Evolutionary conservation across 2,888 invertebrate genomes (phyloP).

Genomic region (Drosophila quasianomalipes): DNA sequence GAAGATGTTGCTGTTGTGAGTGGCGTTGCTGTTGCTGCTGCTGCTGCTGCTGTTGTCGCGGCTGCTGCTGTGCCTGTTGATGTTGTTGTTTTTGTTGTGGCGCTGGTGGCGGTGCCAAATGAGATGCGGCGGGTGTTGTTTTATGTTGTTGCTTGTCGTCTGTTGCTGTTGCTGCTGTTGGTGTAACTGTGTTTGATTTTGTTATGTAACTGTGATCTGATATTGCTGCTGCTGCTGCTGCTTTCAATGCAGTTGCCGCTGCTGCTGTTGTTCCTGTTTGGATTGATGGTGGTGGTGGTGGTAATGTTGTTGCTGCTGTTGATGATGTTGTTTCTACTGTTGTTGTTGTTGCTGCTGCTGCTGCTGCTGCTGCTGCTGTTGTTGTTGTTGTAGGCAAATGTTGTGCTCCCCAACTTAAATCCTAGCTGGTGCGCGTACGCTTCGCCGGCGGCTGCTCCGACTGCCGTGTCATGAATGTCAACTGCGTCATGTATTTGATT

Average conservation of each 20-base stretch:
- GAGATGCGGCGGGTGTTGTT: slow-evolving; percentile 45
- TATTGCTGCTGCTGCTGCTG: slow-evolving; percentile 34
- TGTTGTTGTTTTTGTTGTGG: slow-evolving; percentile 59
- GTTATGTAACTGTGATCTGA: slow-evolving; percentile 11
- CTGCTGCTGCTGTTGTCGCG: slow-evolving; percentile 56
- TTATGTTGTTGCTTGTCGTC: slow-evolving; percentile 19
- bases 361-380: slow-evolving; percentile 61
- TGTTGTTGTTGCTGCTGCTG: slow-evolving; percentile 22
- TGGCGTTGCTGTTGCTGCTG: slow-evolving; percentile 35
- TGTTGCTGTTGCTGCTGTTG: slow-evolving; percentile 34
- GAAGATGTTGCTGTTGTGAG: slow-evolving; percentile 3
- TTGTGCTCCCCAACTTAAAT: slow-evolving; percentile 86
- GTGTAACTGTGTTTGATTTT: slow-evolving; percentile 32
- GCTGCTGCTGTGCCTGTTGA: slow-evolving; percentile 42
- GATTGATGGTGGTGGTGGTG: slow-evolving; percentile 30
- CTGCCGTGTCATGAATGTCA: slow-evolving; percentile 92
- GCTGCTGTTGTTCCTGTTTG: slow-evolving; percentile 29
- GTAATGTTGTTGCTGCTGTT: slow-evolving; percentile 50
- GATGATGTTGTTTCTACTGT: background rate
- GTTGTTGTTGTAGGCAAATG: slow-evolving; percentile 78
- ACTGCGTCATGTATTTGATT: slow-evolving; percentile 93
- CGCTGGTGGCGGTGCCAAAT: slow-evolving; percentile 66
- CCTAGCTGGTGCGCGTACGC: slow-evolving; percentile 86
- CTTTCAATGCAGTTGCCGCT: background rate
- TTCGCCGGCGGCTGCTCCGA: slow-evolving; percentile 85